phyloP scores from a whole-genome alignment of 2,888 invertebrate species.

The Stomorhina lunata region DNA sequence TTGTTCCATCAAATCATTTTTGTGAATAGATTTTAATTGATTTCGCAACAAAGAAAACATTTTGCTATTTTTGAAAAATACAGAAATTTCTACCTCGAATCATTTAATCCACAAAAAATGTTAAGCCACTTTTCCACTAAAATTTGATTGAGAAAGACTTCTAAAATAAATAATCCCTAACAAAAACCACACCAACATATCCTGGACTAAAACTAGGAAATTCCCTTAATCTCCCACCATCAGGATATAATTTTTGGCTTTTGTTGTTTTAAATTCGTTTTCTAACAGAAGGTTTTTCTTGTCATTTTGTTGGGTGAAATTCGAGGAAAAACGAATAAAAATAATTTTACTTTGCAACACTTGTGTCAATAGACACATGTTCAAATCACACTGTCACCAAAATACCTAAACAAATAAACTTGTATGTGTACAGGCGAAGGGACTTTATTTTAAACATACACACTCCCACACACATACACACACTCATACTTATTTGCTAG shows the following conservation, averaged over 20 bases:
- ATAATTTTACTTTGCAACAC: neutral
- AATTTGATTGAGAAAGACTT: neutral
- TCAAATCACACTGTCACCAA: neutral
- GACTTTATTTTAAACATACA: no score
- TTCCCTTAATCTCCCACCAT: neutral
- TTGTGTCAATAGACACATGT: neutral
- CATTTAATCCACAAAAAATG: neutral
- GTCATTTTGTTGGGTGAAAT: neutral
- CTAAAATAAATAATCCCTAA: no score
- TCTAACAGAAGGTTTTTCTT: neutral
- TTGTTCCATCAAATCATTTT: no score
- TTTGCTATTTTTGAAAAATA: no score
- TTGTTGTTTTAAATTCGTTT: neutral
- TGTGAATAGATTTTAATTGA: no score
- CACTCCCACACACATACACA: neutral
- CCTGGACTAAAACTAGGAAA: slow-evolving; percentile 1
- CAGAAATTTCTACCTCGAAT: no score
- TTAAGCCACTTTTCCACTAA: neutral
- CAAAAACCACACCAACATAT: neutral
- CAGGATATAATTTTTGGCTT: slow-evolving; percentile 16
- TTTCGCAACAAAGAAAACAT: no score
- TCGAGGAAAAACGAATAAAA: neutral
- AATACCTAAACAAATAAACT: neutral
- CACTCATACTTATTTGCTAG: slow-evolving; percentile 3
- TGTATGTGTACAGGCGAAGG: no score